Conservation (phyloP, 2,888 invertebrate species). For the Candidula unifasciata region DNA sequence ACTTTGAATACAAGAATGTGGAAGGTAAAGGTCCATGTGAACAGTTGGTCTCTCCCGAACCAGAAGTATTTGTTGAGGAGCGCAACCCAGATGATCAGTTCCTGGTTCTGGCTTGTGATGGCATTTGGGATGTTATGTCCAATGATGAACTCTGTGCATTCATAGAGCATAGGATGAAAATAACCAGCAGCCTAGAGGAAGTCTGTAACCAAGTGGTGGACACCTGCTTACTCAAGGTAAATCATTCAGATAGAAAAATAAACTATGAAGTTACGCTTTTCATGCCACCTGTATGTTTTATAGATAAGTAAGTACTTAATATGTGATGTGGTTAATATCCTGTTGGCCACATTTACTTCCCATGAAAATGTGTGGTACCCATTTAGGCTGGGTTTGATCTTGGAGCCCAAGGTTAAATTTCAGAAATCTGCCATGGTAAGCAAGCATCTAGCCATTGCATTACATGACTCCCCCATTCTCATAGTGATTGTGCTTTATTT, state of each 20-base stretch:
- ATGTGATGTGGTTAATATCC: too few species aligned
- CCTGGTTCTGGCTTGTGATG: slow-evolving; percentile 97
- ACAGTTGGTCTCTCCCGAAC: slow-evolving; percentile 98
- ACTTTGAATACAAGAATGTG: slow-evolving; percentile 84
- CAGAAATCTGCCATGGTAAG: too few species aligned
- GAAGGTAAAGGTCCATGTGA: slow-evolving; percentile 88
- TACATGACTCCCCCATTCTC: too few species aligned
- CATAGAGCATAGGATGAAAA: slow-evolving; percentile 91
- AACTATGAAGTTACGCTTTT: too few species aligned
- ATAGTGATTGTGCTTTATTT: too few species aligned
- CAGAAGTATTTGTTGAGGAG: slow-evolving; percentile 86
- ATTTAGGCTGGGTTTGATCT: too few species aligned
- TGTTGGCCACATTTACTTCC: too few species aligned
- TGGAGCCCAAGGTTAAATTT: too few species aligned
- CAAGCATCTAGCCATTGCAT: too few species aligned
- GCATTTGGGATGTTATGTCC: slow-evolving; percentile 98
- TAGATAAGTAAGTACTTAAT: not conserved
- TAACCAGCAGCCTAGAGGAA: slow-evolving; percentile 91
- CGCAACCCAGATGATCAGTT: slow-evolving; percentile 87
- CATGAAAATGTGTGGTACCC: too few species aligned
- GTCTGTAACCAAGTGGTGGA: slow-evolving; percentile 98
- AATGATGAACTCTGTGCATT: slow-evolving; percentile 96
- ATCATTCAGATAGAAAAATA: too few species aligned
- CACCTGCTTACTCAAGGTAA: slow-evolving; percentile 97
- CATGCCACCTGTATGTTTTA: not conserved